Evolutionary conservation across 2,888 invertebrate species (phyloP).

Genomic region (Tetragonula carbonaria): DNA sequence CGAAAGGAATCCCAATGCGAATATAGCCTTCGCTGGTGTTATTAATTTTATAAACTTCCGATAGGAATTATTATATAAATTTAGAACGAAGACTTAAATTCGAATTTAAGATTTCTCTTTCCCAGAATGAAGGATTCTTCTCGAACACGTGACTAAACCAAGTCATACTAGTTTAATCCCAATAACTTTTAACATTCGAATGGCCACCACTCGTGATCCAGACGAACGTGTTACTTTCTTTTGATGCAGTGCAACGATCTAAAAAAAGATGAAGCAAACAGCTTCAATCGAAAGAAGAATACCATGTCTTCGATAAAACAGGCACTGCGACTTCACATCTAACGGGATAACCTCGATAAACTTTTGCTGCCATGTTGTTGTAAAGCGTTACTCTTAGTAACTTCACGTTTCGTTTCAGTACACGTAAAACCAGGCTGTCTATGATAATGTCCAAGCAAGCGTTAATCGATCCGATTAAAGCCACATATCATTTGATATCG

Average conservation of each 20-base stretch:
- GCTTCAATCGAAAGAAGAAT: constrained; percentile 50
- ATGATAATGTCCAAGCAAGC: constrained; percentile 3
- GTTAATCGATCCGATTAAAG: constrained; percentile 50
- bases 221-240: background rate
- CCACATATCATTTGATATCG: background rate
- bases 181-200: background rate
- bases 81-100: background rate
- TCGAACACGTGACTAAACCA: background rate
- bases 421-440: constrained; percentile 7
- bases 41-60: background rate
- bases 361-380: constrained; percentile 54
- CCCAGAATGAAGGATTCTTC: background rate
- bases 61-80: background rate
- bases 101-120: background rate
- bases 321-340: constrained; percentile 51
- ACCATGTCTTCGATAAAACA: constrained; percentile 59
- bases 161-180: background rate
- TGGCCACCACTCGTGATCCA: background rate
- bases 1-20: background rate
- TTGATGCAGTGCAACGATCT: constrained; percentile 29
- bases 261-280: constrained; percentile 34
- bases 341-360: constrained; percentile 72
- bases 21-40: background rate
- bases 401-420: constrained; percentile 15
- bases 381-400: constrained; percentile 66